Evolutionary conservation across 1,140 invertebrate species (phyloP), one percentile per base, ranked within the genome.

Genomic region (Trichonephila inaurata): DNA sequence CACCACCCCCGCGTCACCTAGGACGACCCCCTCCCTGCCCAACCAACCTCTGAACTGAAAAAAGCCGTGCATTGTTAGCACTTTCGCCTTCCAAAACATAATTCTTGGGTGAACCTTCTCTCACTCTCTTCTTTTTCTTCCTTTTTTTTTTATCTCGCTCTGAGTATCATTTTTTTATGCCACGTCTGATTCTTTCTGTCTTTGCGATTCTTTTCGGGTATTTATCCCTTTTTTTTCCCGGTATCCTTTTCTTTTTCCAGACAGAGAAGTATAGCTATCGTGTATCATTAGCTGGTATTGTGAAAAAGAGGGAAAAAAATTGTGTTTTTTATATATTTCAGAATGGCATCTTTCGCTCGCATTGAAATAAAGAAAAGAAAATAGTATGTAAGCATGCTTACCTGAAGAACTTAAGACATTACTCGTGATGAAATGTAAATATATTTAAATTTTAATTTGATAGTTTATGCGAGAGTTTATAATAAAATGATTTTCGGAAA

Each of bases 31-130:
- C 18, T 19, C 16, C n/a, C 40, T n/a, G 28, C 40, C 14, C 51
- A 51, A 51, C 51, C 51, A 51, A 51, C 51, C 24, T 24, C 24
- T 51, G 51, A 64, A 62, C 14, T 28, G 81, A 90, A 90, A 69
- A 94, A 94, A 89, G 40, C 72, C n/a, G 24, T 85, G 88, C 93
- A 89, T 89, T 94, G 93, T 94, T 94, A 94, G 93, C 93, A 90
- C 93, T 94, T 94, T 94, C 69, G 72, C 33, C 60, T 83, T 90
- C 88, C 92, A 69, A 93, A 89, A 93, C 69, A 93, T 62, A 93
- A 93, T 93, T 93, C 85, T 82, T 62, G 89, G 72, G n/a, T n/a
- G n/a, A n/a, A 69, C 66, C 72, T 77, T 77, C 28, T 28, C 18
- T 77, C 33, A 40, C 64, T 19, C 4, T 40, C 33, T 5, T 28